Percentiles rank a stretch among this genome's conserved stretches.
These are phyloP conservation scores for Arbacia lixula DNA, from an alignment of 53 echinoderm and acorn worm genomes.

Conservation along the genomic window DNA sequence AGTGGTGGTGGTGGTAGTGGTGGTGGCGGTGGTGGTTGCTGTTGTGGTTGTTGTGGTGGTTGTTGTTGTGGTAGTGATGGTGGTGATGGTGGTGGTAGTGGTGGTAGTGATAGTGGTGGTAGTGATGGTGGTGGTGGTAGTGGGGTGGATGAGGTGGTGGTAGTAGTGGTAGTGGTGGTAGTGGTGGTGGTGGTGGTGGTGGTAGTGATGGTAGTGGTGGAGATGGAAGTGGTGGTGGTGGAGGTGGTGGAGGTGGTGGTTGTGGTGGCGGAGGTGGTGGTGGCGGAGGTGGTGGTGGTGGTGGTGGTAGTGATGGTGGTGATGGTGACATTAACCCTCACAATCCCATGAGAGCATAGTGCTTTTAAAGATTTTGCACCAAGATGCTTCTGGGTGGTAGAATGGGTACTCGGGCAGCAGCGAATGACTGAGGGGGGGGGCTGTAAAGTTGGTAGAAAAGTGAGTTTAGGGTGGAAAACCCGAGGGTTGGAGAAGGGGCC, in stretches of 20 bases:
- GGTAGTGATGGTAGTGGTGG: neutral
- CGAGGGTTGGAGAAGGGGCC: too few species aligned
- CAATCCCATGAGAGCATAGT: too few species aligned
- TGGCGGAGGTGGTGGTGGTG: constrained; percentile 14
- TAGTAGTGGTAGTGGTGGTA: neutral
- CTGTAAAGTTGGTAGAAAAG: too few species aligned
- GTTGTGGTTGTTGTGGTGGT: too few species aligned
- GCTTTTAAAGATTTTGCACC: too few species aligned
- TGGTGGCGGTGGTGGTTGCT: neutral
- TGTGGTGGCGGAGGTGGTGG: neutral
- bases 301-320: too few species aligned
- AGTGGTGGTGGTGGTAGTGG: neutral
- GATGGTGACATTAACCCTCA: too few species aligned
- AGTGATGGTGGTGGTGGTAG: neutral
- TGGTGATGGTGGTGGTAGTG: neutral
- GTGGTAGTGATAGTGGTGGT: neutral
- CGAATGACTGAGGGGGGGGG: too few species aligned
- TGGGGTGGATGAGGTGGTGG: neutral
- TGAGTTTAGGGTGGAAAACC: too few species aligned
- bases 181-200: neutral
- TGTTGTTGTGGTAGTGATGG: too few species aligned
- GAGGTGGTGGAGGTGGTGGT: neutral
- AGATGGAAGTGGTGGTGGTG: constrained; percentile 6
- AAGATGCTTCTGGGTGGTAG: too few species aligned
- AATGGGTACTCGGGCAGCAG: too few species aligned